phyloP scores from a whole-genome alignment of 2,888 invertebrate genomes.

The Tachina fera region DNA sequence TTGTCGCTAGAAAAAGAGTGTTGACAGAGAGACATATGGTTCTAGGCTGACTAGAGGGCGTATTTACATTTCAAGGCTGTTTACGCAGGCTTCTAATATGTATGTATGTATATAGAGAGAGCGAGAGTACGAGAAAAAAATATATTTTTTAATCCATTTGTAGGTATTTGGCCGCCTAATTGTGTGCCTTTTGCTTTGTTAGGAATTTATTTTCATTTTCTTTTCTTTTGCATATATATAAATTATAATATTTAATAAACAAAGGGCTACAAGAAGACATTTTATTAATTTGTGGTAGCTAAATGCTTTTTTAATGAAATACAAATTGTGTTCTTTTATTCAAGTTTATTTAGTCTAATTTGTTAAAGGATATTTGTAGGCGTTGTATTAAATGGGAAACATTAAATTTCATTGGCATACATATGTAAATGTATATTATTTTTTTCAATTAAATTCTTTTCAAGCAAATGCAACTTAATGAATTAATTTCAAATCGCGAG shows the following conservation, averaged over 20 bases:
- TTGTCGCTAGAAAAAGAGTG: no score
- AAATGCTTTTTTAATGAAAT: constrained; percentile 30
- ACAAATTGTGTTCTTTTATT: constrained; percentile 12
- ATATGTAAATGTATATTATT: no score
- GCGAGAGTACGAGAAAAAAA: constrained; percentile 4
- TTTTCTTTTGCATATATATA: constrained; percentile 51
- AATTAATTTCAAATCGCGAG: no score
- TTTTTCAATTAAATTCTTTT: no score
- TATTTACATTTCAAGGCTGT: no score
- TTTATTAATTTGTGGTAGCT: constrained; percentile 34
- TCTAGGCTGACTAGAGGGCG: no score
- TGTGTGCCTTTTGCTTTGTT: constrained; percentile 51
- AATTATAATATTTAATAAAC: constrained; percentile 57
- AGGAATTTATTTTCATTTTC: constrained; percentile 24
- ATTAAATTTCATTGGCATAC: background rate
- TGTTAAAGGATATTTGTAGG: constrained; percentile 36
- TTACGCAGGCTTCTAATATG: no score
- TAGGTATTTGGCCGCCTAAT: constrained; percentile 67
- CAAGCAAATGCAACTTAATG: no score
- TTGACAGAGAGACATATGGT: no score
- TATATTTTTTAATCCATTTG: constrained; percentile 64
- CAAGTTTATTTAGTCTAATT: constrained; percentile 29
- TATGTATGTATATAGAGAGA: no score
- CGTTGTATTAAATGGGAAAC: background rate
- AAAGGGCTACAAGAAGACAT: constrained; percentile 13